A percentile compares a stretch with the other conserved stretches of the same genome.
Evolutionary conservation across 2,888 invertebrate genomes (phyloP).

Genomic region (Aradus depressus): DNA sequence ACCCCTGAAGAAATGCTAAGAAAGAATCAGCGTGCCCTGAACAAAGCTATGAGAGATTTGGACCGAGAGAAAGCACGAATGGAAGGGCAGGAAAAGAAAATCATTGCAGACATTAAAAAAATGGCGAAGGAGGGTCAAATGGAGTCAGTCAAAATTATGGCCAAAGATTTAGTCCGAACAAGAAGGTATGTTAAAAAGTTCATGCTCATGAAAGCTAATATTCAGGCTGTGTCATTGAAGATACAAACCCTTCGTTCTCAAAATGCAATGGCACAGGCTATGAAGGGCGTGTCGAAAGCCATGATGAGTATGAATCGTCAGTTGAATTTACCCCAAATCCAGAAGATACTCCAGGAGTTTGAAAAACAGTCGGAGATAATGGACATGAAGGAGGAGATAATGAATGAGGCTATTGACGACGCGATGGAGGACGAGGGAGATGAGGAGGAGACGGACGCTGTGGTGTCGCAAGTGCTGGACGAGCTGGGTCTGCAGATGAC

Average conservation of each 20-base stretch:
- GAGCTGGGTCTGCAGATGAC: constrained; percentile 92
- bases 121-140: constrained; percentile 98
- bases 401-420: constrained; percentile 99
- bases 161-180: constrained; percentile 94
- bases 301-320: constrained; percentile 97
- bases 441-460: constrained; percentile 93
- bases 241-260: constrained; percentile 96
- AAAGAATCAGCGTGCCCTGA: constrained; percentile 94
- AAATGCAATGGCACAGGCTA: constrained; percentile 98
- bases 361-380: constrained; percentile 99
- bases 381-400: constrained; percentile 99
- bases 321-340: constrained; percentile 96
- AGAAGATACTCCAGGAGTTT: constrained; percentile 92
- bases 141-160: constrained; percentile 99
- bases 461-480: constrained; percentile 92
- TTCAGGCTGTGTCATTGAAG: constrained; percentile 93
- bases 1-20: constrained; percentile 96
- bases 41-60: constrained; percentile 95
- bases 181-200: constrained; percentile 93
- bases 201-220: constrained; percentile 98
- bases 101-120: constrained; percentile 96
- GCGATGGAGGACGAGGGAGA: constrained; percentile 98
- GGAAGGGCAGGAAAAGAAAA: constrained; percentile 98
- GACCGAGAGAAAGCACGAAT: constrained; percentile 88
- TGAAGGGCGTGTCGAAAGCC: constrained; percentile 96